Conservation (phyloP, 2,888 invertebrate genomes). For the Bruchidius siliquastri region DNA sequence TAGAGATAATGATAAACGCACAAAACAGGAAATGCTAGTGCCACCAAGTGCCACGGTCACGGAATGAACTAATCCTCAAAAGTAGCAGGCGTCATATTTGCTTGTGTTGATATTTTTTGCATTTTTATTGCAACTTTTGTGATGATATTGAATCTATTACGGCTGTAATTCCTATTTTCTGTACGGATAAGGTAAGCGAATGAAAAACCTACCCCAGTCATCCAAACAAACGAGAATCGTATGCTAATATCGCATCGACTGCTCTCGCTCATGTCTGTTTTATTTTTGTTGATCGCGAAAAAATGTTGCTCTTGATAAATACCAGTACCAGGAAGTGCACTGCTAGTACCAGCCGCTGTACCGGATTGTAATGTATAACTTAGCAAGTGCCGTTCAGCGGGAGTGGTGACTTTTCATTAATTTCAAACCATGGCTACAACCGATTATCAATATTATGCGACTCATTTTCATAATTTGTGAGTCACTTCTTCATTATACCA, state of each 20-base stretch:
- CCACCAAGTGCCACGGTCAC: background rate
- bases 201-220: conserved; percentile 4
- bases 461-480: conserved; percentile 43
- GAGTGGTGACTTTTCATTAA: conserved; percentile 6
- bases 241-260: conserved; percentile 22
- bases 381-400: background rate
- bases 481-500: conserved; percentile 31
- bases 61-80: background rate
- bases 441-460: conserved; percentile 44
- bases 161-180: conserved; percentile 18
- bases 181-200: conserved; percentile 22
- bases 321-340: conserved; percentile 29
- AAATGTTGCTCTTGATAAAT: conserved; percentile 34
- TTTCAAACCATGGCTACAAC: conserved; percentile 33
- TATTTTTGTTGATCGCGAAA: conserved; percentile 35
- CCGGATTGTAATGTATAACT: conserved; percentile 17
- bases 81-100: conserved; percentile 22
- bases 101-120: conserved; percentile 21
- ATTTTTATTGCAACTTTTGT: conserved; percentile 20
- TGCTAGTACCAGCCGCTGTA: conserved; percentile 24
- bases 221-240: conserved; percentile 10
- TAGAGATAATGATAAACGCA: background rate
- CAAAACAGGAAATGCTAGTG: background rate
- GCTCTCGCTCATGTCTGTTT: conserved; percentile 29
- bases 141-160: conserved; percentile 18